Evolutionary conservation across 2,888 invertebrate species (phyloP), one percentile per base, ranked within the genome.

Genomic region (Pyralis farinalis): DNA sequence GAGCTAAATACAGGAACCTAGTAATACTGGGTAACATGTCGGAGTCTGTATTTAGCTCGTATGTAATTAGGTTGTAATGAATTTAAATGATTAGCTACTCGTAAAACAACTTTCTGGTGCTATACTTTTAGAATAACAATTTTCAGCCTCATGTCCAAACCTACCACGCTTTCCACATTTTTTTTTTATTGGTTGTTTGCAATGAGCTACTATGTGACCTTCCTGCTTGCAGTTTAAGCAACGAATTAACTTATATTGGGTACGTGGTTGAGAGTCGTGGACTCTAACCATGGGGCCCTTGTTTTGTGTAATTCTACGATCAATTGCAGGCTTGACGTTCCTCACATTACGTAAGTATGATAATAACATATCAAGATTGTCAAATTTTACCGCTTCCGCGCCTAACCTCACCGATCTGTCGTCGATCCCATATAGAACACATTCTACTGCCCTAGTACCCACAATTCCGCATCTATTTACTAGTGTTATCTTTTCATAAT

Each of bases 401-500:
- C 42, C 38, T 20, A 37, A 16, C 5, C 46, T 22, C 9, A 46
- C 34, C 1, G 42, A 22, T 4, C 35, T 36, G 16, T 49, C 49
- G 9, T 40, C 40, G 22, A 46, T 42, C 3, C 49, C 45, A 12
- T 37, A 20, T 7, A 46, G 7, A 2, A 49, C 33, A 12, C 46
- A 49, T 8, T 46, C 49, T 3, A 49, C 46, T 7, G 49, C 46
- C 8, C 42, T 27, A 25, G 21, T 41, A 0, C 50, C 50, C 1
- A 16, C n/a, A 11, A 34, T 34, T 7, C 1, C 3, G 21, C 34
- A 34, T 22, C 34, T 22, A 25, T 34, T 25, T 16, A 34, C 9
- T 9, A 34, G 11, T 1, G 12, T 22, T 4, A 34, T 11, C 7
- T 34, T 34, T 3, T 47, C 47, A 12, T 34, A 34, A 9, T n/a